Evolutionary conservation across 1,140 invertebrate species (phyloP), one percentile per base, ranked within the genome.

Genomic region (Eriocheir sinensis): DNA sequence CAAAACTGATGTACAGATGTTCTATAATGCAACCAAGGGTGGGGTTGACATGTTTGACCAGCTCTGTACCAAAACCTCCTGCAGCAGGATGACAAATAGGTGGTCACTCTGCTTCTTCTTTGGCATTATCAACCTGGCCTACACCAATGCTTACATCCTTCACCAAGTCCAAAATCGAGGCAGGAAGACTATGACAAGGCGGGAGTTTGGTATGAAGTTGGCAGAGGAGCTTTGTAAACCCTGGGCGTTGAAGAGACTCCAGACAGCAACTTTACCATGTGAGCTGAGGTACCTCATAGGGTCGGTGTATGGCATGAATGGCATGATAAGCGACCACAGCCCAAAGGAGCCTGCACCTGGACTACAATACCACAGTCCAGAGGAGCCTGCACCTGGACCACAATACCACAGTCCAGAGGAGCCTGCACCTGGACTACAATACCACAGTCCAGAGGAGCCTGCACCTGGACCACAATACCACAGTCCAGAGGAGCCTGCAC

Each of bases 161-260:
- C 36, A 89, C 40, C 36, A 89, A 40, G 40, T 89, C 12, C 40
- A 89, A 38, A 89, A 89, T 89, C 6, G 27, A 41, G 36, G 86
- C 34, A 41, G 86, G 34, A 36, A 38, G 34, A 41, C 36, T 38
- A 27, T 89, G 86, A 38, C 86, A 89, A 89, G 86, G 40, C 86
- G 40, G 15, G 86, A 36, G 12, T 89, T 89, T 89, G 86, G 86
- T 27, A 38, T 89, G 86, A 36, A 89, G 40, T 36, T 89, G 40
- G 86, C 9, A 38, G 86, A 89, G 81, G 32, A 89, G 86, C 86
- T 89, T 41, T 38, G 86, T 89, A 89, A 89, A 89, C 86, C 40
- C 34, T 89, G 32, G 86, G 32, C 40, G n/a, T 9, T 38, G 32
- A 89, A 89, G 30, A 89, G 86, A 89, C 86, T 89, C 32, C 86